Percentiles rank a stretch among this genome's conserved stretches.
Evolutionary conservation across 2,888 invertebrate species (phyloP).

Genomic region (Amiota mariae): DNA sequence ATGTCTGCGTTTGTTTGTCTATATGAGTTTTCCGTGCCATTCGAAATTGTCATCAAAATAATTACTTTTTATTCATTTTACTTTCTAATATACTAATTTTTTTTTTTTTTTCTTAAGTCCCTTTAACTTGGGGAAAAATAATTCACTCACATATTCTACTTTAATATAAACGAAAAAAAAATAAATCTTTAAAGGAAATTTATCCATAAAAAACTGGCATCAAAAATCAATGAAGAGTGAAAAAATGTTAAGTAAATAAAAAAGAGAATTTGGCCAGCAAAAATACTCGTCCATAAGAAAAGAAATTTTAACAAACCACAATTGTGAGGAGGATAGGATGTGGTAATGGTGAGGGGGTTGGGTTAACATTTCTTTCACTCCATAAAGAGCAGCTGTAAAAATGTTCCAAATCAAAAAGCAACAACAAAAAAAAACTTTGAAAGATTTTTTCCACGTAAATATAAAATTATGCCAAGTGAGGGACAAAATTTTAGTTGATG

Average conservation of each 20-base stretch:
- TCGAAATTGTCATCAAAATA: slow-evolving; percentile 62
- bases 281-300: background rate
- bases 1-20: background rate
- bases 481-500: background rate
- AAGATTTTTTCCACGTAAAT: background rate
- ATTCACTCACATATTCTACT: background rate
- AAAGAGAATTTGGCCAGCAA: no score
- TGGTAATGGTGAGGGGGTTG: background rate
- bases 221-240: slow-evolving; percentile 9
- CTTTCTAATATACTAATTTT: background rate
- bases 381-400: no score
- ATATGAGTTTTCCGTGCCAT: slow-evolving; percentile 30
- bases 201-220: background rate
- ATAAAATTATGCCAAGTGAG: slow-evolving; percentile 18
- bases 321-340: no score
- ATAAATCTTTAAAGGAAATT: no score
- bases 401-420: background rate
- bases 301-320: slow-evolving; percentile 7
- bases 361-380: no score
- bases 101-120: no score
- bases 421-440: background rate
- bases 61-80: slow-evolving; percentile 48
- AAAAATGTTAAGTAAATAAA: slow-evolving; percentile 11
- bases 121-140: no score
- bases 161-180: background rate